phyloP scores from a whole-genome alignment of 2,888 invertebrate genomes.

The Caenorhabditis becei region DNA sequence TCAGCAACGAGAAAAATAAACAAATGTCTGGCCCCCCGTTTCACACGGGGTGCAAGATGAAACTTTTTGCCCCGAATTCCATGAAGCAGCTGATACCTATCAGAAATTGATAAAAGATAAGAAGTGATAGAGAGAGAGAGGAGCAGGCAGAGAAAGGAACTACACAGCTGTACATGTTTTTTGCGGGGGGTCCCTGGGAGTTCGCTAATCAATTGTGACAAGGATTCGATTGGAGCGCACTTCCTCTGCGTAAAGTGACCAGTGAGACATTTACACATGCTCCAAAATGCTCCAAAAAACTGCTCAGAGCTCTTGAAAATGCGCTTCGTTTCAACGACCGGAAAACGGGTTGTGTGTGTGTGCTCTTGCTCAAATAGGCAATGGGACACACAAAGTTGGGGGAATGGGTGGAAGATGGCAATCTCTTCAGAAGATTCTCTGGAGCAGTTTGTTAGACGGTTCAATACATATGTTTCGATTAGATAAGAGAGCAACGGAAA shows the following conservation, averaged over 20 bases:
- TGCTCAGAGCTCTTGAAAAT: not conserved
- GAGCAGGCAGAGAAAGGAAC: not conserved
- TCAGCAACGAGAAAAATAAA: not conserved
- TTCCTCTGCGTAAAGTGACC: too few species aligned
- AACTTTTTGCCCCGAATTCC: too few species aligned
- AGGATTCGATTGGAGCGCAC: not conserved
- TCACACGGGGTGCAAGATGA: too few species aligned
- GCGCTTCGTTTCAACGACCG: not conserved
- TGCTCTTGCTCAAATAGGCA: not conserved
- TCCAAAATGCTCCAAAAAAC: not conserved
- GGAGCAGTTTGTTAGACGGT: too few species aligned
- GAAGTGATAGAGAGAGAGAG: not conserved
- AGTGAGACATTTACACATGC: too few species aligned
- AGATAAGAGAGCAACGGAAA: slow-evolving; percentile 23
- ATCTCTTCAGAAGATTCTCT: too few species aligned
- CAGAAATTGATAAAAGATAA: too few species aligned
- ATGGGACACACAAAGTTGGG: not conserved
- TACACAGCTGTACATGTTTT: not conserved
- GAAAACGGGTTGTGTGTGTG: not conserved
- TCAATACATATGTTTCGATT: too few species aligned
- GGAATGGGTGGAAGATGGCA: too few species aligned
- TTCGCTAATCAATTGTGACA: slow-evolving; percentile 1
- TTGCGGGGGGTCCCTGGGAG: too few species aligned
- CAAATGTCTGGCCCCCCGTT: not conserved
- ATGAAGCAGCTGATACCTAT: too few species aligned